A percentile compares a stretch with the other conserved stretches of the same genome.
These are phyloP conservation scores for Pteronura brasiliensis DNA, from an alignment of 2,113 vertebrate genomes.

Conservation along the genomic window DNA sequence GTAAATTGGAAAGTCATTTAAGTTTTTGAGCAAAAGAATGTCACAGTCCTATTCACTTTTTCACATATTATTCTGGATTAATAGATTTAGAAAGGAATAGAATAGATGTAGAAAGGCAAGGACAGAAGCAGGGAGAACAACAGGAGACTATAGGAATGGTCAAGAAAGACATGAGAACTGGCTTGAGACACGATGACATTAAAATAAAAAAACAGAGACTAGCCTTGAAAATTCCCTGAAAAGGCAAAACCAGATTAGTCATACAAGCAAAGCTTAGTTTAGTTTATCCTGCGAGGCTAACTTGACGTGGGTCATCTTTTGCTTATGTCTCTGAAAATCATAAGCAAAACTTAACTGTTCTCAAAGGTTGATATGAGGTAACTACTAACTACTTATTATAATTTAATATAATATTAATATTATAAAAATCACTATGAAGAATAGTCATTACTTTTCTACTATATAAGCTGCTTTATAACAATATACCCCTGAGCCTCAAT, in stretches of 20 bases:
- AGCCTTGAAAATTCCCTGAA: not conserved
- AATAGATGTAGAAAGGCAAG: not conserved
- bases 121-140: not conserved
- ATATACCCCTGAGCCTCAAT: not conserved
- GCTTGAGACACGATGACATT: not conserved
- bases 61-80: not conserved
- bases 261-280: not conserved
- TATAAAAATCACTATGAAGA: not conserved
- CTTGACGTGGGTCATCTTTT: not conserved
- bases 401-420: not conserved
- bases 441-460: not conserved
- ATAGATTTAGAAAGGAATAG: not conserved
- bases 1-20: not conserved
- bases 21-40: not conserved
- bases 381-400: not conserved
- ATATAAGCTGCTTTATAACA: not conserved
- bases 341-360: not conserved
- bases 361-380: not conserved
- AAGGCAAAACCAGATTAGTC: not conserved
- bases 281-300: not conserved
- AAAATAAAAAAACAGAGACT: not conserved
- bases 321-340: not conserved
- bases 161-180: not conserved
- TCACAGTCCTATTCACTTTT: not conserved
- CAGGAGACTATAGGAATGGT: not conserved